Conservation (phyloP, 2,797 vertebrate species). For the Cercopithecus mitis region DNA sequence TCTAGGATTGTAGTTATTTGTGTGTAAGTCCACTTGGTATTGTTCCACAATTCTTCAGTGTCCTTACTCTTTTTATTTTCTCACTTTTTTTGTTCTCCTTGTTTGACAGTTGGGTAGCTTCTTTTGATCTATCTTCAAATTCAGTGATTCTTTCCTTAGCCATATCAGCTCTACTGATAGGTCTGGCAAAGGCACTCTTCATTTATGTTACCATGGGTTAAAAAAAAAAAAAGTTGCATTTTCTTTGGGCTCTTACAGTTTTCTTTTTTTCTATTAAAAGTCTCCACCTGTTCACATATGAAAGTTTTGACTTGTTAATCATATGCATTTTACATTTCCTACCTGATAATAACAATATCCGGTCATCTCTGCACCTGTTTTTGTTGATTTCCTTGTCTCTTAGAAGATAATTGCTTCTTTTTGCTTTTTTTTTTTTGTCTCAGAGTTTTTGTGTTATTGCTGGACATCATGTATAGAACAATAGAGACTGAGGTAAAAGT, state of each 20-base stretch:
- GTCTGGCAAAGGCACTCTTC: not conserved
- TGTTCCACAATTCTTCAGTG: not conserved
- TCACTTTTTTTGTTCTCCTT: not conserved
- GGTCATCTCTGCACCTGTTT: not conserved
- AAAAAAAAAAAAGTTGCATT: not conserved
- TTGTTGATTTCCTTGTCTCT: not conserved
- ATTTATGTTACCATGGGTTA: not conserved
- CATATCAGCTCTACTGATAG: not conserved
- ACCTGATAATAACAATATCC: not conserved
- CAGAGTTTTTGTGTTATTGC: not conserved
- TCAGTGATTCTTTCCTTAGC: not conserved
- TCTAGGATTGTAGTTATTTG: not conserved
- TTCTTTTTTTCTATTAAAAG: not conserved
- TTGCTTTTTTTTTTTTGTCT: not conserved
- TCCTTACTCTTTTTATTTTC: not conserved
- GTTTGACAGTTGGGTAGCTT: not conserved
- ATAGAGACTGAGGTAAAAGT: rapidly evolving
- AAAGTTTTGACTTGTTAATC: not conserved
- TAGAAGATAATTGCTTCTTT: not conserved
- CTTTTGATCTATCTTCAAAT: not conserved
- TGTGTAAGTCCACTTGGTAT: not conserved
- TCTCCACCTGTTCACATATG: not conserved
- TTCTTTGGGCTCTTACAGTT: not conserved
- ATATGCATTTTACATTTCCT: not conserved
- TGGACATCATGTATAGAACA: not conserved